Percentiles rank a stretch among this genome's conserved stretches.
Evolutionary conservation across 2,797 vertebrate species (phyloP).

Genomic region (Aselliscus stoliczkanus): DNA sequence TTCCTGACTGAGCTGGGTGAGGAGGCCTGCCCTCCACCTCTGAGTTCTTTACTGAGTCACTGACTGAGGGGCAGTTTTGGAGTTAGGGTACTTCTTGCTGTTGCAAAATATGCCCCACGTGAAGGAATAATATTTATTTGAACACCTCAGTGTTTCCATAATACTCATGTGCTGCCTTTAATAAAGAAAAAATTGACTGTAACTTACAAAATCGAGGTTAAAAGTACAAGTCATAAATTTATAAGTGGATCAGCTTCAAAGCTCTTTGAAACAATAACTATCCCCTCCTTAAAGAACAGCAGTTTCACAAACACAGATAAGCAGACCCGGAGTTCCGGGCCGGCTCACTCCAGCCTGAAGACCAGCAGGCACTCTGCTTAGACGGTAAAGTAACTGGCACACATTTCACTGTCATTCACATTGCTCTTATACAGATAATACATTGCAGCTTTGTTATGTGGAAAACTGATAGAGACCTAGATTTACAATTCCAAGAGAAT

Average conservation of each 20-base stretch:
- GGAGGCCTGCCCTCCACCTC: neutral
- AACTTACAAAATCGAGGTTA: neutral
- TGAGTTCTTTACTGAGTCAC: neutral
- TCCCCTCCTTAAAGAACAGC: neutral
- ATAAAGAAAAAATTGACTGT: neutral
- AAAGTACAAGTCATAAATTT: neutral
- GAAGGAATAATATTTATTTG: conserved; percentile 19
- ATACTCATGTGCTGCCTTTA: neutral
- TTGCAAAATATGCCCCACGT: conserved; percentile 34
- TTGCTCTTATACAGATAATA: neutral
- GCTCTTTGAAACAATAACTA: conserved; percentile 12
- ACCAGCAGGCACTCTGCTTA: neutral
- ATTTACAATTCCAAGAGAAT: conserved; percentile 15
- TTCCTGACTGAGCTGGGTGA: neutral
- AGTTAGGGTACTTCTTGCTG: conserved; percentile 25
- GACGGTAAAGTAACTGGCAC: neutral
- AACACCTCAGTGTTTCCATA: conserved; percentile 39
- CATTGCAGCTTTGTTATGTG: neutral
- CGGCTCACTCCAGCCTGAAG: neutral
- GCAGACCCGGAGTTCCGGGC: neutral
- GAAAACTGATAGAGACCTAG: neutral
- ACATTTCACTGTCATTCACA: neutral
- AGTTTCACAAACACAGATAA: conserved; percentile 24
- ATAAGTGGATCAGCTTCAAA: conserved; percentile 4
- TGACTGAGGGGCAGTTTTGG: neutral